These are phyloP conservation scores for Carassius carassius DNA, from an alignment of 2,113 vertebrate genomes.

Conservation along the genomic window DNA sequence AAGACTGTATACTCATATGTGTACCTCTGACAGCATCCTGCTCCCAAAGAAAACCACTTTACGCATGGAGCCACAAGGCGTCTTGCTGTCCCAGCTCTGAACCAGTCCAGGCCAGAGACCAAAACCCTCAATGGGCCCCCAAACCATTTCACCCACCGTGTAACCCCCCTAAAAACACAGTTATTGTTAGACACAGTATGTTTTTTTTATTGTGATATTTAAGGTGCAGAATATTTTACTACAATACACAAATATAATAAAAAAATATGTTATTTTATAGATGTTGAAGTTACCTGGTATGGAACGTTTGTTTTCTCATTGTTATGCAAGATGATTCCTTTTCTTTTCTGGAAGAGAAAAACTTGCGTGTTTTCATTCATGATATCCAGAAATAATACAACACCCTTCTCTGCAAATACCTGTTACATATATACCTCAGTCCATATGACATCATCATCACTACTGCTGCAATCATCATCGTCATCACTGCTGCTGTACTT, in stretches of 20 bases:
- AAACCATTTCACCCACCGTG: slow-evolving; percentile 82
- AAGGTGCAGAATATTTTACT: background rate
- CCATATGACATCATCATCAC: slow-evolving; percentile 17
- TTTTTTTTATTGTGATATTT: background rate
- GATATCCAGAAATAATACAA: background rate
- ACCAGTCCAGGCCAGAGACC: slow-evolving; percentile 84
- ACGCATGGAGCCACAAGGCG: slow-evolving; percentile 64
- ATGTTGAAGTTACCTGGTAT: slow-evolving; percentile 38
- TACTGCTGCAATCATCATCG: background rate
- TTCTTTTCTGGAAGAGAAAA: slow-evolving; percentile 24
- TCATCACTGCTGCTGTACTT: background rate
- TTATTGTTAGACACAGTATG: background rate
- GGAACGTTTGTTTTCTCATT: background rate
- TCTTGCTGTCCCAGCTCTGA: slow-evolving; percentile 67
- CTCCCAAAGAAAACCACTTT: slow-evolving; percentile 88
- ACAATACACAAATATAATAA: background rate
- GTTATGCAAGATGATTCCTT: background rate
- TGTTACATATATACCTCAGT: slow-evolving; percentile 15
- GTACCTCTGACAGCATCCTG: slow-evolving; percentile 81
- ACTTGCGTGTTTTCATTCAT: too few relatives aligned
- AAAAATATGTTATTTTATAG: background rate
- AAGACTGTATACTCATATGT: slow-evolving; percentile 33
- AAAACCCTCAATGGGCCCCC: slow-evolving; percentile 81
- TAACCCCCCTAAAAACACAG: slow-evolving; percentile 72
- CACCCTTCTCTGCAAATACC: background rate